Conservation (phyloP, 2,888 invertebrate species). For the Mesodorylaimus sp. region DNA sequence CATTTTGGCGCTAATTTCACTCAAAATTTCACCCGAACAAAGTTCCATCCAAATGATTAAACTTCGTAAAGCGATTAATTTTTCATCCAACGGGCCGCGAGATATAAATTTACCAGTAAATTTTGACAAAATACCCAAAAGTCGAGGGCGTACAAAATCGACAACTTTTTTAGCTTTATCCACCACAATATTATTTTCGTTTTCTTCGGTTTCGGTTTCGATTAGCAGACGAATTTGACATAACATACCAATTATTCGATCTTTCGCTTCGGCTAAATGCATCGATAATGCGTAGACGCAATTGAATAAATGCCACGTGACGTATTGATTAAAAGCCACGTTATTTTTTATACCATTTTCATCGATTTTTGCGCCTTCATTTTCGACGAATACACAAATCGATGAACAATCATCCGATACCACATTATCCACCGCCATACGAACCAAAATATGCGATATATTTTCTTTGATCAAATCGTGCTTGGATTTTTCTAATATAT, state of each 20-base stretch:
- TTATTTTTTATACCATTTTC: too few relatives aligned
- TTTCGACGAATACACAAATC: constrained; percentile 2
- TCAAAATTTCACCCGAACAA: too few relatives aligned
- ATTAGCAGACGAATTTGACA: too few relatives aligned
- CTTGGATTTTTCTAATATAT: not conserved
- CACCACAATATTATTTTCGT: not conserved
- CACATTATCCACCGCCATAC: not conserved
- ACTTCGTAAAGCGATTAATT: too few relatives aligned
- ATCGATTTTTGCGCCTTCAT: not conserved
- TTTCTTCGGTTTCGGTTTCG: not conserved
- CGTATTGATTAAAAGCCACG: not conserved
- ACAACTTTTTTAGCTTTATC: too few relatives aligned
- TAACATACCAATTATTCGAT: too few relatives aligned
- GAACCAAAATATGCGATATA: not conserved
- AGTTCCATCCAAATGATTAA: too few relatives aligned
- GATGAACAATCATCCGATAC: not conserved
- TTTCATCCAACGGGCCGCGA: too few relatives aligned
- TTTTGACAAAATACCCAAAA: too few relatives aligned
- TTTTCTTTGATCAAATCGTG: not conserved
- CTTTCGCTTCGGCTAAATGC: not conserved
- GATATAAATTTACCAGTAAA: too few relatives aligned
- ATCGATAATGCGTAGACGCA: not conserved
- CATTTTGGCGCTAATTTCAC: too few relatives aligned
- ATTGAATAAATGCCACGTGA: not conserved
- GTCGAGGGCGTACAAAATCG: too few relatives aligned